phyloP scores from a whole-genome alignment of 2,113 vertebrate species.

The Triplophysa dalaica region DNA sequence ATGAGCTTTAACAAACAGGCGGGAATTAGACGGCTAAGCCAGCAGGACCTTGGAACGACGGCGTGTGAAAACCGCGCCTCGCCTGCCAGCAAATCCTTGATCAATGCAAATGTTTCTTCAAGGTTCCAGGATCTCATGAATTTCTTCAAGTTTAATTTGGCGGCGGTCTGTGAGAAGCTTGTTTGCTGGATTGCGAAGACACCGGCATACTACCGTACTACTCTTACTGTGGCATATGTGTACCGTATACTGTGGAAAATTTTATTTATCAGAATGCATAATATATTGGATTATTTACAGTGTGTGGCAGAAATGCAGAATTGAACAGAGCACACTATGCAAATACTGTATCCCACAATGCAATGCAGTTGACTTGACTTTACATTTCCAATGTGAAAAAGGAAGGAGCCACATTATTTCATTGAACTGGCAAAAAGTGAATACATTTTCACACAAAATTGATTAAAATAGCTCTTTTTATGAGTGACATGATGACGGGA shows the following conservation, averaged over 20 bases:
- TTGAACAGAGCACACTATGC: too few species aligned
- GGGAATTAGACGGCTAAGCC: conserved; percentile 54
- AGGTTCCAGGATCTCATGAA: conserved; percentile 47
- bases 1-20: conserved; percentile 41
- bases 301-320: too few species aligned
- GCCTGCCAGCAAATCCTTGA: conserved; percentile 53
- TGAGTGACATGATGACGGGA: too few species aligned
- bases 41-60: conserved; percentile 48
- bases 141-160: conserved; percentile 52
- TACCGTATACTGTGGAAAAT: too few species aligned
- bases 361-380: too few species aligned
- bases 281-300: too few species aligned
- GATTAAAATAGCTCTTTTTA: too few species aligned
- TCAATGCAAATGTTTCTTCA: conserved; percentile 53
- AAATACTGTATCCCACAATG: too few species aligned
- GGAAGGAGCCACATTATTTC: neutral
- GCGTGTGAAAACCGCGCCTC: conserved; percentile 38
- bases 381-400: too few species aligned
- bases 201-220: neutral
- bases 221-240: too few species aligned
- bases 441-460: neutral
- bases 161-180: conserved; percentile 11
- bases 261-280: too few species aligned
- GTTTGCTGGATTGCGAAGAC: neutral
- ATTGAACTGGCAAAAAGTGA: neutral